phyloP scores from a whole-genome alignment of 2,113 vertebrate species.

The Ondatra zibethicus region DNA sequence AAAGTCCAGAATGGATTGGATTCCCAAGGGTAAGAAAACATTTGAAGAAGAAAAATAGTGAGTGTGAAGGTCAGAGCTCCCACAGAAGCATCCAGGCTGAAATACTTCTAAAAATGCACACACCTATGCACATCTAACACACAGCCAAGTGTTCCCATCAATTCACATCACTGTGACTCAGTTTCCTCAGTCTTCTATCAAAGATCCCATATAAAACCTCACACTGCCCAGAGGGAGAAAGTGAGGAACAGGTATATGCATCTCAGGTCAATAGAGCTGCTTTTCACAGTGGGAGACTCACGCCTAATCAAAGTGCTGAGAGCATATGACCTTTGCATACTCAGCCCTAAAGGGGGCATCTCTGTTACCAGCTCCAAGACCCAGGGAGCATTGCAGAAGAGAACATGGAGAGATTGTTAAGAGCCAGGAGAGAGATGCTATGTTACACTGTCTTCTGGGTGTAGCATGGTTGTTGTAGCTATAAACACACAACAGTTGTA shows the following conservation, averaged over 20 bases:
- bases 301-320: neutral
- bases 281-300: neutral
- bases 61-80: neutral
- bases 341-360: neutral
- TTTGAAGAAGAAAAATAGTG: neutral
- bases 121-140: neutral
- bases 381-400: neutral
- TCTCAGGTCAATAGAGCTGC: neutral
- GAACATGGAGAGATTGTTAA: too few species aligned
- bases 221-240: neutral
- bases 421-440: neutral
- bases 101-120: neutral
- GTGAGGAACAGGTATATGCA: neutral
- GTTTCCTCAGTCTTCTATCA: neutral
- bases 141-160: neutral
- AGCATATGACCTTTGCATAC: neutral
- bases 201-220: too few species aligned
- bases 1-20: neutral
- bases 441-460: neutral
- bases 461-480: neutral
- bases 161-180: neutral
- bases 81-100: slow-evolving; percentile 22
- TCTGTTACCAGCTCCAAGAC: neutral
- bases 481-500: neutral
- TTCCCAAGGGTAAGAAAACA: neutral